phyloP scores from a whole-genome alignment of 2,797 vertebrate genomes.

The Rhabdophis nuchalis region DNA sequence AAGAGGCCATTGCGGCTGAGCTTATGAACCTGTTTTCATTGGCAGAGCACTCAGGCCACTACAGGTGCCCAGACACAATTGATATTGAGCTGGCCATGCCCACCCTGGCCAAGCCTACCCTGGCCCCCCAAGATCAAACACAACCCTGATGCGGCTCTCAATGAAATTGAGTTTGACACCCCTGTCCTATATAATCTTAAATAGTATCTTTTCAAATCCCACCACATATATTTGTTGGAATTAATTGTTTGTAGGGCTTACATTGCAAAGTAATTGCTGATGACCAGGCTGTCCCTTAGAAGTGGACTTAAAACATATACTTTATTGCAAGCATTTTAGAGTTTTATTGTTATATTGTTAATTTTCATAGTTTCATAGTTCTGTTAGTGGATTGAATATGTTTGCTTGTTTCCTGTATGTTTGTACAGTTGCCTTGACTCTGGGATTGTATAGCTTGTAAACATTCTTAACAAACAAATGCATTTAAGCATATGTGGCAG shows the following conservation, averaged over 20 bases:
- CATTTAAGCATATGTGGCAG: background rate
- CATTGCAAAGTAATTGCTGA: background rate
- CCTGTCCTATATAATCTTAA: background rate
- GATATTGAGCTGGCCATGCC: too few relatives aligned
- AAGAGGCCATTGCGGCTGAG: rapidly evolving
- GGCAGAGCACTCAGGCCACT: too few relatives aligned
- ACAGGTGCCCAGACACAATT: too few relatives aligned
- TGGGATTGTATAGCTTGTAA: background rate
- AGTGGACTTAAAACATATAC: background rate
- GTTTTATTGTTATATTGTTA: background rate
- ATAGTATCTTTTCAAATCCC: background rate
- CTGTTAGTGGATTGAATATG: background rate
- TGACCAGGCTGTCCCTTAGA: background rate
- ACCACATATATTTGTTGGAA: background rate
- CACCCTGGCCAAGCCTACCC: too few relatives aligned
- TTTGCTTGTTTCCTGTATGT: background rate
- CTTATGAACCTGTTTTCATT: too few relatives aligned
- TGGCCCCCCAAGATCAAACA: too few relatives aligned
- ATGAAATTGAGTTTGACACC: too few relatives aligned
- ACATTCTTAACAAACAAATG: background rate
- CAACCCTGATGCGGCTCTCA: too few relatives aligned
- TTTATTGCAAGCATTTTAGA: background rate
- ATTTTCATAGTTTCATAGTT: background rate
- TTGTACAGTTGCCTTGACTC: background rate
- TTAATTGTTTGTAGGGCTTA: background rate